Conservation (phyloP, 2,888 invertebrate genomes). For the Pteria penguin region DNA sequence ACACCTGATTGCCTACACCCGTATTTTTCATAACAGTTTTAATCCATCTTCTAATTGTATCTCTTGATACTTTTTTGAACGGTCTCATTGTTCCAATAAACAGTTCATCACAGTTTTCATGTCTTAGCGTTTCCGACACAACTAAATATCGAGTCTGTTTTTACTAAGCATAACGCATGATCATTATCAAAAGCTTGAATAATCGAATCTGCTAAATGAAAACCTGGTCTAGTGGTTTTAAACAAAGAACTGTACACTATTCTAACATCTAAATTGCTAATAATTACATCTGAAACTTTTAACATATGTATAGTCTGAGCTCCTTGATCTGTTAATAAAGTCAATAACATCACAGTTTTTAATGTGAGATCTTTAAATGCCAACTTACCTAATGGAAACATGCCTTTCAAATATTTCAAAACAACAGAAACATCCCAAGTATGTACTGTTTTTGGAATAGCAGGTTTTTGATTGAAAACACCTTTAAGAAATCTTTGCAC, state of each 20-base stretch:
- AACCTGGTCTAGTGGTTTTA: conserved; percentile 43
- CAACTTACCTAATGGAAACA: conserved; percentile 25
- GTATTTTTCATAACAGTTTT: conserved; percentile 23
- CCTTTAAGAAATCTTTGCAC: too few species aligned
- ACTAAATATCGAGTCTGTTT: conserved; percentile 30
- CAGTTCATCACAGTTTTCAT: conserved; percentile 8
- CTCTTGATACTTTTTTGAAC: conserved; percentile 26
- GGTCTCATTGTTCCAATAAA: conserved; percentile 41
- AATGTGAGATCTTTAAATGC: conserved; percentile 28
- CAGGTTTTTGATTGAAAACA: conserved; percentile 37
- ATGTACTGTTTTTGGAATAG: conserved; percentile 36
- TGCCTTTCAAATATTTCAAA: conserved; percentile 35
- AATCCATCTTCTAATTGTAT: conserved; percentile 45
- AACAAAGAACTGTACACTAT: conserved; percentile 27
- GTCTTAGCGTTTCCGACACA: conserved; percentile 26
- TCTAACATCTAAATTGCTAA: conserved; percentile 5
- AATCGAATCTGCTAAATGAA: conserved; percentile 20
- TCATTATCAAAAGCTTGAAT: conserved; percentile 31
- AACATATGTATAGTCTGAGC: conserved; percentile 41
- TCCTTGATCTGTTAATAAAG: conserved; percentile 46
- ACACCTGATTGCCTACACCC: conserved; percentile 43
- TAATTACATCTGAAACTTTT: conserved; percentile 36
- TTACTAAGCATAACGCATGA: conserved; percentile 41
- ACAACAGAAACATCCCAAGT: conserved; percentile 49
- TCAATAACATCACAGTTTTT: conserved; percentile 43